Percentiles rank a stretch among this genome's conserved stretches.
Evolutionary conservation across 2,113 vertebrate genomes (phyloP).

Genomic region (Herpetotheres cachinnans): DNA sequence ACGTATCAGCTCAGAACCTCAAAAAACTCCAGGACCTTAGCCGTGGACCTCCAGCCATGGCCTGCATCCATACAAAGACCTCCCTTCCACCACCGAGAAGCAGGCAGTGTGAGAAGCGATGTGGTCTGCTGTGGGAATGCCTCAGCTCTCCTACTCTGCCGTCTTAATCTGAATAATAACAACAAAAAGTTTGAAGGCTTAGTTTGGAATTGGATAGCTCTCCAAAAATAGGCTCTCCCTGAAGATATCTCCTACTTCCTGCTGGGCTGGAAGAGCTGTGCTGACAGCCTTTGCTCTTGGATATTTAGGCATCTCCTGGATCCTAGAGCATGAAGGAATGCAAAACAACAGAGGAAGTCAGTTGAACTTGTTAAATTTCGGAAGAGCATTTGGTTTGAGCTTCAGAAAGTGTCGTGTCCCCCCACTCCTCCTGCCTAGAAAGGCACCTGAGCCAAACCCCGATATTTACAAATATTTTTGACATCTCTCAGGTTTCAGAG

Average conservation of each 20-base stretch:
- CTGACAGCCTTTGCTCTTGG: neutral
- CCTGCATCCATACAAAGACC: neutral
- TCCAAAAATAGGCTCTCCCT: conserved; percentile 59
- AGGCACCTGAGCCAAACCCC: conserved; percentile 9
- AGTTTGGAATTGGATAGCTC: conserved; percentile 26
- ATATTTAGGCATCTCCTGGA: conserved; percentile 42
- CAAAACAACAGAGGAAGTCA: conserved; percentile 35
- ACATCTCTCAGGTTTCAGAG: conserved; percentile 14
- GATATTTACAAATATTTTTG: conserved; percentile 34
- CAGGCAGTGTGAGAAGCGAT: neutral
- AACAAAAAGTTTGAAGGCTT: conserved; percentile 37
- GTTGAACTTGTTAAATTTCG: neutral
- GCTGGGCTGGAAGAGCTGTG: conserved; percentile 42
- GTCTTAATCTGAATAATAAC: neutral
- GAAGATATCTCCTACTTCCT: conserved; percentile 57
- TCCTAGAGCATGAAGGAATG: conserved; percentile 33
- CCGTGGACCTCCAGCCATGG: neutral
- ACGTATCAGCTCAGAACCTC: neutral
- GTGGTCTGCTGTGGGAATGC: conserved; percentile 40
- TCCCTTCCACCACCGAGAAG: neutral
- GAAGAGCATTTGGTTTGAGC: neutral
- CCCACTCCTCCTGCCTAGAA: neutral
- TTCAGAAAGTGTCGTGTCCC: neutral
- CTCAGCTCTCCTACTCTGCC: neutral
- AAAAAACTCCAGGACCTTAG: neutral